These are phyloP conservation scores for Drosophila ananassae DNA, from an alignment of 1,140 invertebrate genomes.

Conservation along the genomic window DNA sequence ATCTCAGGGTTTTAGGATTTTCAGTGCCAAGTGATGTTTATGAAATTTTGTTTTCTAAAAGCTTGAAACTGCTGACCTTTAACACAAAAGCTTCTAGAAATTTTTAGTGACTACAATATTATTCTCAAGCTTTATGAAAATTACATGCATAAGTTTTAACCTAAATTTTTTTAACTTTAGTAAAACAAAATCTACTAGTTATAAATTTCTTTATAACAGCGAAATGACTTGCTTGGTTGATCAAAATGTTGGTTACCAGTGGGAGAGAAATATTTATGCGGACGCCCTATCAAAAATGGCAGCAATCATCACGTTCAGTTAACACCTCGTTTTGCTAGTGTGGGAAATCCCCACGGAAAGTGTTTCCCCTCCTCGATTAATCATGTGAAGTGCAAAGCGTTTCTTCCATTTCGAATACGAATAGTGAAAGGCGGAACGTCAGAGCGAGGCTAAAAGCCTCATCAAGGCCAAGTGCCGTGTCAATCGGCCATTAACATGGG, in stretches of 20 bases:
- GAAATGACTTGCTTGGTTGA: conserved; percentile 10
- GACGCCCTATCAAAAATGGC: conserved; percentile 79
- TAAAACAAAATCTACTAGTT: neutral
- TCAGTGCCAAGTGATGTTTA: neutral
- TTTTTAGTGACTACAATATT: neutral
- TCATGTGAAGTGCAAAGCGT: conserved; percentile 46
- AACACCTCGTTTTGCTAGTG: conserved; percentile 63
- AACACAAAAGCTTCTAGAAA: neutral
- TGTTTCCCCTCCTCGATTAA: conserved; percentile 38
- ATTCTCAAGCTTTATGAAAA: neutral
- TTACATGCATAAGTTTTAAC: too few species aligned
- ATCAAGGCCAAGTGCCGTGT: conserved; percentile 79
- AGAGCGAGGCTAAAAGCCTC: conserved; percentile 39
- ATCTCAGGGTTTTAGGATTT: conserved; percentile 14
- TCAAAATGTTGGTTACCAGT: conserved; percentile 53
- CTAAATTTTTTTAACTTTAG: too few species aligned
- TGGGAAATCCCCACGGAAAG: conserved; percentile 19
- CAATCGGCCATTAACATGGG: conserved; percentile 79
- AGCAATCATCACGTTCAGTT: conserved; percentile 80
- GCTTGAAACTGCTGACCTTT: neutral
- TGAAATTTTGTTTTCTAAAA: neutral
- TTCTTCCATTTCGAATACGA: conserved; percentile 25
- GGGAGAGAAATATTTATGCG: conserved; percentile 72
- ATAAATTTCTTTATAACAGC: neutral
- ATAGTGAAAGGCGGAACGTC: conserved; percentile 10